Base-by-base conservation (phyloP, 2,888 invertebrate genomes). In the Proisotoma minuta region DNA sequence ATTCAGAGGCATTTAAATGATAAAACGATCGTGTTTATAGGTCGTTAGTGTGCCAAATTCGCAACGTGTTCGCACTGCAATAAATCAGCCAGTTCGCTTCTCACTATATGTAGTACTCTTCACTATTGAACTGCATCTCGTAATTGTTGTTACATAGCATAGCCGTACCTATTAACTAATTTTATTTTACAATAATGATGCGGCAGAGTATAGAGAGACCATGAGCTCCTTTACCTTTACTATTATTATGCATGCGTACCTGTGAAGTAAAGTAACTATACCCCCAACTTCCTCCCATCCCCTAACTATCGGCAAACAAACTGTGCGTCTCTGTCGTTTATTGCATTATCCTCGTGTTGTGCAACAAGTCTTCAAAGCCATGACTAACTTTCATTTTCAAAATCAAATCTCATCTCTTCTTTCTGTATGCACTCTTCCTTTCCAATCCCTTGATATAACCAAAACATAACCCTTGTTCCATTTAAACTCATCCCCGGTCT, bases 321-420 rank as follows among this genome's bases (percentile, higher is more conserved):
- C 26, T 27, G 51, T 51, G 28, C 28, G 51, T 51, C 51, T n/a
- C n/a, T n/a, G n/a, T n/a, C n/a, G n/a, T n/a, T n/a, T 56, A 56
- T 56, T 56, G 56, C 56, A 56, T 56, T 56, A 56, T 56, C 56
- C 43, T 20, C n/a, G n/a, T 56, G 43, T 56, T 56, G 56, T 56
- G 56, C 56, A 56, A 56, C 43, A 56, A 20, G 40, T 56, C 56
- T 43, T 56, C 56, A 56, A 56, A 56, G 56, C 56, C 56, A 56
- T 56, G 56, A 56, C 56, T 56, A 65, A 67, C 69, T 70, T 70
- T 70, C 69, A 65, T 70, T 70, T 70, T 70, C 69, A 67, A 67
- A 65, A 58, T 56, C 57, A 52, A 59, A 59, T 48, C 43, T 49
- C 56, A 56, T 56, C 56, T 56, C 56, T 43, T 43, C 18, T 5